Conservation (phyloP, 2,797 vertebrate genomes). For the Rousettus madagascariensis region DNA sequence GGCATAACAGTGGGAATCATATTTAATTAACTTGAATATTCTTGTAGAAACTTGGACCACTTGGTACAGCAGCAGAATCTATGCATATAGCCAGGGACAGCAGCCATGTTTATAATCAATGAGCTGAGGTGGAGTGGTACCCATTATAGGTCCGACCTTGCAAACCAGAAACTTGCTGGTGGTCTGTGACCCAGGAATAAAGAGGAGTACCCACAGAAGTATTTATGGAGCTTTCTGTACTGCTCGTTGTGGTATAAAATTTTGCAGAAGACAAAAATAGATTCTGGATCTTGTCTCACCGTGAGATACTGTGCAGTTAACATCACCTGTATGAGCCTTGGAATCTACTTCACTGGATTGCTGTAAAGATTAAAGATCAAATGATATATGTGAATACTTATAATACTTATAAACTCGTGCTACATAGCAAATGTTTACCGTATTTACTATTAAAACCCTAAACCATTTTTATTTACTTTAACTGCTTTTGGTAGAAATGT, state of each 20-base stretch:
- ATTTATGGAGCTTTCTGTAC: not conserved
- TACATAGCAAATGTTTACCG: not conserved
- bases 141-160: not conserved
- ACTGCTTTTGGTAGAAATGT: not conserved
- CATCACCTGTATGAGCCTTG: not conserved
- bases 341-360: not conserved
- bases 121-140: not conserved
- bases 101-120: not conserved
- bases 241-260: not conserved
- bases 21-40: not conserved
- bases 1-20: not conserved
- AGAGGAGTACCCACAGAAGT: not conserved
- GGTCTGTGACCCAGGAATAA: not conserved
- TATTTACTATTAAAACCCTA: not conserved
- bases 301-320: not conserved
- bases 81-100: no score
- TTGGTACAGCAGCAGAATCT: not conserved
- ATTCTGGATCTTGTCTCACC: not conserved
- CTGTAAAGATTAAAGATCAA: not conserved
- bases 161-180: not conserved
- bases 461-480: not conserved
- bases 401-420: not conserved
- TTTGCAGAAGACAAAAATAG: not conserved
- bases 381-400: not conserved
- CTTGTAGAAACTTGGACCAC: not conserved